Evolutionary conservation across 2,888 invertebrate genomes (phyloP), one percentile per base, ranked within the genome.

Genomic region (Scotopteryx bipunctaria): DNA sequence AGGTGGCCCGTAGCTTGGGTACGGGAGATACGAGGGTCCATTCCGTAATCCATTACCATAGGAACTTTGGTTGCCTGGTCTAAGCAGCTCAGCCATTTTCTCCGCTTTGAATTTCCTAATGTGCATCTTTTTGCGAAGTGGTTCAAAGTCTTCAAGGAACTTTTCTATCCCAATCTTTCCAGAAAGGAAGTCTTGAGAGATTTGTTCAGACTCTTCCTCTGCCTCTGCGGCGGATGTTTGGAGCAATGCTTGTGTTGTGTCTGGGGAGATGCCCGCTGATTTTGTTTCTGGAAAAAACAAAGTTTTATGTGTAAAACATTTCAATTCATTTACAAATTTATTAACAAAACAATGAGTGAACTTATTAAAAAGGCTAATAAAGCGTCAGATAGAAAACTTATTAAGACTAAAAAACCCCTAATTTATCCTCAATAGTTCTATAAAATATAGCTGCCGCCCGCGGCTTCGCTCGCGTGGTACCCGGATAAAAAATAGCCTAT

Each of bases 141-240:
- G 91, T 49, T 96, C 91, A 81, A 98, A 99, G 50, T 95, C 93
- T 54, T 96, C 95, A 2, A 98, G 84, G 76, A 98, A 99, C 54
- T 94, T 93, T 13, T 98, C 99, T 4, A 95, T 90, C 44, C 94
- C 93, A 52, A 84, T 80, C 73, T 93, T 93, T 5, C 94, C 94
- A 8, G 94, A 92, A 25, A 97, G 91, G 72, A 98, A 98, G 61
- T 94, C 93, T 69, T 96, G 94, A 0, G 97, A 95, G 33, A 95
- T 78, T 56, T 92, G 92, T 86, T 99, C 99, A 0, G 98, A 96
- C 73, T 97, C 94, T 75, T 99, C 98, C 80, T 99, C 99, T 45
- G 95, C 94, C 88, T 98, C 96, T 21, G 97, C 96, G 16, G 98
- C 96, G 6, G 97, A 95, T 5, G 98, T 95, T 91, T 98, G 97